Evolutionary conservation across 2,888 invertebrate genomes (phyloP).

Genomic region (Nephrotoma appendiculata): DNA sequence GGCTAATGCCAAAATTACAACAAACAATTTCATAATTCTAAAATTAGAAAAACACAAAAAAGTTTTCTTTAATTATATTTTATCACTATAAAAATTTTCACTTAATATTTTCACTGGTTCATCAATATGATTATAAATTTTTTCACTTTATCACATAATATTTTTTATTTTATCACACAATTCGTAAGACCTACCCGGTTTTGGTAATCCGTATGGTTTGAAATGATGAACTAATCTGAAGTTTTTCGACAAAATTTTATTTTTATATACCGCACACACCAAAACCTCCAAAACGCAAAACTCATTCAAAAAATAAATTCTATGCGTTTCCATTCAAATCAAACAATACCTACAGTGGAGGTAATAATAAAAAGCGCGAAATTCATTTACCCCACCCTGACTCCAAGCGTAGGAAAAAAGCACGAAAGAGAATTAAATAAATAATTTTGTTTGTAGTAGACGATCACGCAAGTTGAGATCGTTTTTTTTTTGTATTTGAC

Average conservation of each 20-base stretch:
- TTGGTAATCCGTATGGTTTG: background rate
- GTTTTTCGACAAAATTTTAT: background rate
- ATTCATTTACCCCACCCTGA: background rate
- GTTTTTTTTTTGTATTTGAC: background rate
- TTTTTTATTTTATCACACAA: background rate
- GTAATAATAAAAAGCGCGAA: background rate
- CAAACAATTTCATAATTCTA: background rate
- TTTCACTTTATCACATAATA: background rate
- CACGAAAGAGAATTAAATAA: background rate
- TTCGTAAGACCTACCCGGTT: background rate
- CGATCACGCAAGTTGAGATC: background rate
- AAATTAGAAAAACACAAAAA: background rate
- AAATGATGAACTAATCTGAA: background rate
- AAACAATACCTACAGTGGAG: background rate
- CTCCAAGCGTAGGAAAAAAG: background rate
- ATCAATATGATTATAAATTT: background rate
- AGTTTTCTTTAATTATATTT: background rate
- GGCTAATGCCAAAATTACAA: background rate
- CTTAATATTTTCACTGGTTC: background rate
- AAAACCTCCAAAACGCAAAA: background rate
- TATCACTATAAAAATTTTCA: background rate
- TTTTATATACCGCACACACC: background rate
- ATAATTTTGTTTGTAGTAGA: background rate
- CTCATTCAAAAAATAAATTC: background rate
- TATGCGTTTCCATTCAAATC: background rate